These are phyloP conservation scores for Tetragonisca angustula DNA, from an alignment of 2,888 invertebrate genomes.

Conservation along the genomic window DNA sequence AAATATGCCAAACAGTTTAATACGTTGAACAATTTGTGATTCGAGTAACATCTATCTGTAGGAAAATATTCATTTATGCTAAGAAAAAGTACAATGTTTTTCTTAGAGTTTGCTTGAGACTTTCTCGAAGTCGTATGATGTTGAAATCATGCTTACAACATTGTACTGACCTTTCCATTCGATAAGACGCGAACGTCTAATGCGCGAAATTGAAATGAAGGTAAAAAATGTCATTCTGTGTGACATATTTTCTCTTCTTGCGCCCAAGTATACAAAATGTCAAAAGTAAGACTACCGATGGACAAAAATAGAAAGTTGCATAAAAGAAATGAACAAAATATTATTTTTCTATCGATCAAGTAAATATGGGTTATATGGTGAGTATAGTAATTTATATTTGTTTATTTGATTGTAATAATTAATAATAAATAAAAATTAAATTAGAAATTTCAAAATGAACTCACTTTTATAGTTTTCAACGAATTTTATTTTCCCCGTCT, in stretches of 20 bases:
- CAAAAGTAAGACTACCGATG: not conserved
- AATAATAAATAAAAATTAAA: too few species aligned
- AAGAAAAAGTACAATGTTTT: not conserved
- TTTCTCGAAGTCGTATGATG: not conserved
- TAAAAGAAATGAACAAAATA: not conserved
- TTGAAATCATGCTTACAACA: slow-evolving; percentile 19
- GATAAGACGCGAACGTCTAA: slow-evolving; percentile 22
- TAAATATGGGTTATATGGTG: too few species aligned
- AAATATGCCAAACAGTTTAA: too few species aligned
- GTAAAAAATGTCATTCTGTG: slow-evolving; percentile 10
- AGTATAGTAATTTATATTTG: too few species aligned
- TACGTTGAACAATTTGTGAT: not conserved
- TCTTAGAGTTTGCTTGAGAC: not conserved
- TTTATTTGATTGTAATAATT: too few species aligned
- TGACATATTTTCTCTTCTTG: slow-evolving; percentile 7
- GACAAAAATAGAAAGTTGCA: not conserved
- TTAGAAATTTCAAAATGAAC: too few species aligned
- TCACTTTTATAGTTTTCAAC: not conserved
- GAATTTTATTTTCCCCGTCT: not conserved
- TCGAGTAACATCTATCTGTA: not conserved
- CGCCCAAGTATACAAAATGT: not conserved
- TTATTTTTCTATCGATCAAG: not conserved
- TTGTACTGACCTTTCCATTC: slow-evolving; percentile 17
- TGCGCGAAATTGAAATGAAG: slow-evolving; percentile 27
- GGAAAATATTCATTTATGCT: slow-evolving; percentile 12